Percentiles rank a stretch among this genome's conserved stretches.
Evolutionary conservation across 2,888 invertebrate species (phyloP).

Genomic region (Lamellibrachia columna): DNA sequence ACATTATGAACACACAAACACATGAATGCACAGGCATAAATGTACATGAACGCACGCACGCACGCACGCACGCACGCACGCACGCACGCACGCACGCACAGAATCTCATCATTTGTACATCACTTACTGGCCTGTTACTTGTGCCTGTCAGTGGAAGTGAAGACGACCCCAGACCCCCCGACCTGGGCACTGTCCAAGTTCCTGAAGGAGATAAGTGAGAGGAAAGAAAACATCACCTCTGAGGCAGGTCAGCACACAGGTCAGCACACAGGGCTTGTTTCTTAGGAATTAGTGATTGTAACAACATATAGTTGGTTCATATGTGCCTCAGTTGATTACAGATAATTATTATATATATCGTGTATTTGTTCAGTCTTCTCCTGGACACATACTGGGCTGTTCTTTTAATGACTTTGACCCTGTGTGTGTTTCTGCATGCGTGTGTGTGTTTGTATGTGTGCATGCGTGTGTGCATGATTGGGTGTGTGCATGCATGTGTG

Average conservation of each 20-base stretch:
- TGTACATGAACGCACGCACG: not conserved
- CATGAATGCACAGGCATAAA: not conserved
- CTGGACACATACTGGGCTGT: too few relatives aligned
- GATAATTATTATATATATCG: too few relatives aligned
- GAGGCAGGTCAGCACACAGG: not conserved
- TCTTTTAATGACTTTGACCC: too few relatives aligned
- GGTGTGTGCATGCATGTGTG: too few relatives aligned
- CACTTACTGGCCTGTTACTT: not conserved
- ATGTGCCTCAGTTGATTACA: too few relatives aligned
- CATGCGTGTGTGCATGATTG: too few relatives aligned
- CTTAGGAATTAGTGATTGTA: too few relatives aligned
- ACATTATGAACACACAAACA: not conserved
- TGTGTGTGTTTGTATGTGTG: too few relatives aligned
- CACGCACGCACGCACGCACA: not conserved
- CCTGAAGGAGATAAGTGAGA: conserved; percentile 42
- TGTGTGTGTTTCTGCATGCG: too few relatives aligned
- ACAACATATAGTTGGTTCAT: too few relatives aligned
- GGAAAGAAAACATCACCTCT: conserved; percentile 23
- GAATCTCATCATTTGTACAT: not conserved
- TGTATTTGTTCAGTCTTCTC: too few relatives aligned
- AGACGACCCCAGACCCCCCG: conserved; percentile 26
- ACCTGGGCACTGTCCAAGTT: conserved; percentile 38
- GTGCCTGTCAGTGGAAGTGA: conserved; percentile 21
- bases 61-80: not conserved
- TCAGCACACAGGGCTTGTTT: not conserved